Evolutionary conservation across 2,113 vertebrate species (phyloP).

Genomic region (Columba livia): DNA sequence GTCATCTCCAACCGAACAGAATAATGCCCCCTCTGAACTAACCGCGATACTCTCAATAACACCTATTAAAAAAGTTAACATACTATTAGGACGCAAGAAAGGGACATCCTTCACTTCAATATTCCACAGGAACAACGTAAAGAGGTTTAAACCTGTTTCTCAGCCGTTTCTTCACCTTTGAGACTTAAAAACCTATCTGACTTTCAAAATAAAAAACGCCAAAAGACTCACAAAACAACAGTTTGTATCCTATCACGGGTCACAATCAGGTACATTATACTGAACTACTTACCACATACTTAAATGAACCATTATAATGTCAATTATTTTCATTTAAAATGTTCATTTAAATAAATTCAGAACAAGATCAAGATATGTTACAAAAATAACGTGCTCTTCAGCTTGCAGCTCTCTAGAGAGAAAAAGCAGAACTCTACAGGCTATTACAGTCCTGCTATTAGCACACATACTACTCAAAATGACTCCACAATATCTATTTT

Average conservation of each 20-base stretch:
- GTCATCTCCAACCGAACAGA: constrained; percentile 95
- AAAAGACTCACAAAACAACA: neutral
- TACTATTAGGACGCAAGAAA: neutral
- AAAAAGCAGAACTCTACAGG: neutral
- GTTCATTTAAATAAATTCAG: neutral
- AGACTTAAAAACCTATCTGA: neutral
- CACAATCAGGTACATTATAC: neutral
- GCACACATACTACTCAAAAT: neutral
- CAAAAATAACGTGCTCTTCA: neutral
- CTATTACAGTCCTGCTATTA: neutral
- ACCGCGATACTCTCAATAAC: constrained; percentile 91
- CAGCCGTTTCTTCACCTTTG: neutral
- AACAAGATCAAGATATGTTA: neutral
- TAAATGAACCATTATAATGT: neutral
- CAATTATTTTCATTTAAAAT: neutral
- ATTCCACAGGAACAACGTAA: fast-evolving
- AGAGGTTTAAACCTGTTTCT: neutral
- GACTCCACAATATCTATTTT: neutral
- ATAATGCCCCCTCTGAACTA: constrained; percentile 91
- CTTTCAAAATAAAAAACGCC: neutral
- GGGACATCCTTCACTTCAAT: neutral
- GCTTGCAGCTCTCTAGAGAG: neutral
- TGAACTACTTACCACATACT: neutral
- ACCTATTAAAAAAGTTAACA: constrained; percentile 74
- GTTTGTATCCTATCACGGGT: neutral